phyloP scores from a whole-genome alignment of 2,888 invertebrate genomes.

The Perizoma flavofasciatum region DNA sequence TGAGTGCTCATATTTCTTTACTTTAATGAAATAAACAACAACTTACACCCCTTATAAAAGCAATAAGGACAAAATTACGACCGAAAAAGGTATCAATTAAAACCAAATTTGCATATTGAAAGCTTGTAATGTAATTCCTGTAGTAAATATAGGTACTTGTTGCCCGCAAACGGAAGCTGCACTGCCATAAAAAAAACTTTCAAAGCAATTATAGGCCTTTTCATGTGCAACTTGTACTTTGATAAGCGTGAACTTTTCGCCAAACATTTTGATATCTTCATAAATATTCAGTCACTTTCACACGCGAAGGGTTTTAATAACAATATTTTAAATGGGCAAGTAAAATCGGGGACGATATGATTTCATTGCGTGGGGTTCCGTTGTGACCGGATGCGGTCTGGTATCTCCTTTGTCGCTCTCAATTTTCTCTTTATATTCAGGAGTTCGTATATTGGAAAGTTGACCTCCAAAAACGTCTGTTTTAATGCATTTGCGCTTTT shows the following conservation, averaged over 20 bases:
- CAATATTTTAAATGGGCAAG: conserved; percentile 46
- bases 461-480: conserved; percentile 48
- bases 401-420: conserved; percentile 58
- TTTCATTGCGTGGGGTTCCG: conserved; percentile 50
- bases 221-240: conserved; percentile 56
- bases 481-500: conserved; percentile 36
- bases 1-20: conserved; percentile 11
- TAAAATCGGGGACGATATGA: conserved; percentile 45
- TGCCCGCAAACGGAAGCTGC: conserved; percentile 48
- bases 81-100: conserved; percentile 46
- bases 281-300: conserved; percentile 74
- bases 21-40: conserved; percentile 24
- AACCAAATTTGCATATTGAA: conserved; percentile 58
- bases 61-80: conserved; percentile 36
- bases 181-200: conserved; percentile 65
- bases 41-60: conserved; percentile 36
- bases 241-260: conserved; percentile 55
- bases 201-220: conserved; percentile 64
- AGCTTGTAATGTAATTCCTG: conserved; percentile 53
- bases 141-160: conserved; percentile 49
- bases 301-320: conserved; percentile 60
- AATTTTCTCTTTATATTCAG: conserved; percentile 61
- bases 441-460: conserved; percentile 70
- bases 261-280: conserved; percentile 61
- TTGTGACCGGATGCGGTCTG: conserved; percentile 51